Percentiles rank a stretch among this genome's conserved stretches.
Conservation (phyloP, 2,797 vertebrate genomes). For the Epinephelus malabaricus region DNA sequence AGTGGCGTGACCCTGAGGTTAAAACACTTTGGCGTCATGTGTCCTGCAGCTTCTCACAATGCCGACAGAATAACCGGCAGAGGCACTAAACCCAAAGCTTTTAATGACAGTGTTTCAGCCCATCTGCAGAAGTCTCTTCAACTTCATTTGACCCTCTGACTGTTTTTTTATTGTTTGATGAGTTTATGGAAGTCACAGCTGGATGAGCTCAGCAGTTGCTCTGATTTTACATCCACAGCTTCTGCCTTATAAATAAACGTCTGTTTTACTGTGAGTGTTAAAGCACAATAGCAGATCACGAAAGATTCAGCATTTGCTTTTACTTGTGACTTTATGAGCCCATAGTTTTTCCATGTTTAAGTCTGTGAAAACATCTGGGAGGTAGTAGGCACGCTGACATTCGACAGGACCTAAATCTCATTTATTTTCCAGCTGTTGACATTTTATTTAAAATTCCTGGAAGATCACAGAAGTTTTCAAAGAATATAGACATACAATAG, state of each 20-base stretch:
- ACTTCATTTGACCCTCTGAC: conserved; percentile 30
- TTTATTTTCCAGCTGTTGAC: conserved; percentile 13
- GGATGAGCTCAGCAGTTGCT: conserved; percentile 30
- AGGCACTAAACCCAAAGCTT: conserved; percentile 3
- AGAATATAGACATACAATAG: not conserved
- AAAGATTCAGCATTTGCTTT: conserved; percentile 7
- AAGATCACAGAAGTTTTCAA: not conserved
- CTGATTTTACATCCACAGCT: not conserved
- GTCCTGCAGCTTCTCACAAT: conserved; percentile 13
- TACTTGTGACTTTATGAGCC: conserved; percentile 24
- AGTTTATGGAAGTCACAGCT: conserved; percentile 36
- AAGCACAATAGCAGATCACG: not conserved
- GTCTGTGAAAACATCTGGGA: conserved; percentile 56
- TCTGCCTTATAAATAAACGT: not conserved
- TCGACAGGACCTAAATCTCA: not conserved
- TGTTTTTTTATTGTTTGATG: conserved; percentile 22
- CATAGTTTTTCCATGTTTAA: conserved; percentile 52
- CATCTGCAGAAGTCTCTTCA: conserved; percentile 25
- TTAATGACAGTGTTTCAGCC: conserved; percentile 14
- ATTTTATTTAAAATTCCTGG: not conserved
- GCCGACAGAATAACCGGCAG: not conserved
- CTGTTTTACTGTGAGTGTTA: conserved; percentile 6
- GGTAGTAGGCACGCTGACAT: not conserved
- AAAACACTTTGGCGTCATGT: not conserved
- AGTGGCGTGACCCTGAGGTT: not conserved